These are phyloP conservation scores for Glyphotaelius pellucidus DNA, from an alignment of 2,888 invertebrate genomes.

Conservation along the genomic window DNA sequence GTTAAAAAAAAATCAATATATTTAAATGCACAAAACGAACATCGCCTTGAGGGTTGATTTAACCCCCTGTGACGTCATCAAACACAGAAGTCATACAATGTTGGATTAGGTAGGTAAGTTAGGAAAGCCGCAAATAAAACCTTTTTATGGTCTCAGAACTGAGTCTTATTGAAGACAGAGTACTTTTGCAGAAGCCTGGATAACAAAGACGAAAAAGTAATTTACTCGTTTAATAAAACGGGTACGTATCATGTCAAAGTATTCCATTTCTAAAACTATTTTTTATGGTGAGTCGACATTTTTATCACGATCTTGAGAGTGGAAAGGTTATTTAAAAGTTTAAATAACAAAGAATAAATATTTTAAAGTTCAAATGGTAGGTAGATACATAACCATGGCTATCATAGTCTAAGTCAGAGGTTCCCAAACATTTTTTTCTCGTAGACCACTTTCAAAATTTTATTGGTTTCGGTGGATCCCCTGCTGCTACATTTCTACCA, in stretches of 20 bases:
- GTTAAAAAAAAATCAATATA: too few species aligned
- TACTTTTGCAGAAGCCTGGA: background rate
- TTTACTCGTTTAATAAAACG: background rate
- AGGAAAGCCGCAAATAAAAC: background rate
- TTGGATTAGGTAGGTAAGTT: background rate
- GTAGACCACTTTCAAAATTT: too few species aligned
- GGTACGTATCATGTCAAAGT: background rate
- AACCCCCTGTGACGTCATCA: background rate
- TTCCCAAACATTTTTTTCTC: too few species aligned
- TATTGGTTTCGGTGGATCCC: too few species aligned
- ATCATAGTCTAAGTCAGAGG: background rate
- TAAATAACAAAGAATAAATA: background rate
- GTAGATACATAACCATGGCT: background rate
- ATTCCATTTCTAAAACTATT: background rate
- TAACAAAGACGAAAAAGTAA: background rate
- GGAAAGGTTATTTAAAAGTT: background rate
- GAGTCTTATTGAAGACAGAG: background rate
- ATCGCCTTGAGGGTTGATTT: background rate
- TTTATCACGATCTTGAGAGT: background rate
- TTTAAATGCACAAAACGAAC: background rate
- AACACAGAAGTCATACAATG: background rate
- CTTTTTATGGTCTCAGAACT: background rate
- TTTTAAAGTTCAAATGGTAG: too few species aligned
- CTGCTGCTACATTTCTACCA: too few species aligned
- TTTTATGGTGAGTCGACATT: background rate